A percentile compares a stretch with the other conserved stretches of the same genome.
Conservation (phyloP, 37 sponge, comb jelly and placozoan genomes). For the Crambe crambe region DNA sequence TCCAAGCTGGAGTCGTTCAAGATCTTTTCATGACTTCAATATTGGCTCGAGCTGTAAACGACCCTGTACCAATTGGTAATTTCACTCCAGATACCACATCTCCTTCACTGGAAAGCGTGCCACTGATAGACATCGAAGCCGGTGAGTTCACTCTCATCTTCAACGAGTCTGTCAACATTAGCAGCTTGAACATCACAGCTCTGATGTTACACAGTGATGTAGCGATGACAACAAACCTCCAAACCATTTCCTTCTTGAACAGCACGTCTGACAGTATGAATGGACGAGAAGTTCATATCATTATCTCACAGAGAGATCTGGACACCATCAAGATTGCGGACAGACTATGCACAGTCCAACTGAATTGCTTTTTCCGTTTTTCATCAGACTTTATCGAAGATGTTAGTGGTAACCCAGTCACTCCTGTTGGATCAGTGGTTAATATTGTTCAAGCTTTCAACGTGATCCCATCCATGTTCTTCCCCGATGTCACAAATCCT, state of each 20-base stretch:
- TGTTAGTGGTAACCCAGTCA: constrained; percentile 73
- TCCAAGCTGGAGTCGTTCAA: constrained; percentile 51
- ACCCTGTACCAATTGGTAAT: constrained; percentile 49
- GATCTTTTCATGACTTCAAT: constrained; percentile 56
- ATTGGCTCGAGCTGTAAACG: constrained; percentile 18
- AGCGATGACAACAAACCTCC: not conserved
- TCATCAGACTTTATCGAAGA: constrained; percentile 65
- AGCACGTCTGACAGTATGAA: constrained; percentile 46
- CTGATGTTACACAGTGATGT: constrained; percentile 51
- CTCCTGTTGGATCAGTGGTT: constrained; percentile 7
- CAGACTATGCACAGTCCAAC: constrained; percentile 46
- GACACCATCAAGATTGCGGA: constrained; percentile 55
- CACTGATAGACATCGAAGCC: constrained; percentile 54
- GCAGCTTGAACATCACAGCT: constrained; percentile 59
- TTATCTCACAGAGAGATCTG: constrained; percentile 47
- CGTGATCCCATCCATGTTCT: constrained; percentile 4
- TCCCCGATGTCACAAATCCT: constrained; percentile 57
- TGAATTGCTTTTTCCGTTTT: constrained; percentile 66
- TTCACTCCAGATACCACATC: constrained; percentile 57
- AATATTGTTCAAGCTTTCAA: not conserved
- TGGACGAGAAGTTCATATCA: constrained; percentile 44
- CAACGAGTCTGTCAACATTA: constrained; percentile 68
- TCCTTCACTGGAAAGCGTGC: constrained; percentile 25
- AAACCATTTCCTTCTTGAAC: constrained; percentile 21
- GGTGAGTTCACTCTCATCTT: constrained; percentile 63